Conservation (phyloP, 2,797 vertebrate species). For the Cossypha heuglini region DNA sequence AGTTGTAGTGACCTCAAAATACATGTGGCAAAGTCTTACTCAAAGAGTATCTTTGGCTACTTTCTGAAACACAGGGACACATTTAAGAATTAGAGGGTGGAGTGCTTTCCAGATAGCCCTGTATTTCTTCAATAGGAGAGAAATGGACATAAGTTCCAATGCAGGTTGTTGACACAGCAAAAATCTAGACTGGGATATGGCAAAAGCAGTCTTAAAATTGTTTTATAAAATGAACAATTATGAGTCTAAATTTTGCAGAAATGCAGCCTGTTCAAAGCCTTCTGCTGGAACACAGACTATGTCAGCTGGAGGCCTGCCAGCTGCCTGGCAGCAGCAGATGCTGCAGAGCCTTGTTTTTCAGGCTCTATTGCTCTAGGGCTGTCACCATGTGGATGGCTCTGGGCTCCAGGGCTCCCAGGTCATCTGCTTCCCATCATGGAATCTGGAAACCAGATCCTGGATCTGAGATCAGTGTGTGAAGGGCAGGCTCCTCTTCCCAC, state of each 20-base stretch:
- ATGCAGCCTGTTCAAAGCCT: neutral
- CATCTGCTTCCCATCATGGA: neutral
- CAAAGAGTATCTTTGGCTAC: neutral
- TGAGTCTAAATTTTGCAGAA: neutral
- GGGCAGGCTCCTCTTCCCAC: neutral
- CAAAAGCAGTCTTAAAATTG: neutral
- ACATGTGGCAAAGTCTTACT: neutral
- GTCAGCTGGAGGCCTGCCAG: neutral
- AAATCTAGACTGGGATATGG: neutral
- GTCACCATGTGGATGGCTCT: neutral
- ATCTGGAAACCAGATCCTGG: neutral
- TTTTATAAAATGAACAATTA: neutral
- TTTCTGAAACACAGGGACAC: neutral
- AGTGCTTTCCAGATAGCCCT: neutral
- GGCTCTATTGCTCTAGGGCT: neutral
- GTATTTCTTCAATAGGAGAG: neutral
- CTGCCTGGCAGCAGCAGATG: neutral
- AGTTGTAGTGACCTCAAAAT: neutral
- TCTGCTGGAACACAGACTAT: neutral
- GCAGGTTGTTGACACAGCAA: neutral
- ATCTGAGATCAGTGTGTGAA: neutral
- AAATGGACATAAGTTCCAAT: neutral
- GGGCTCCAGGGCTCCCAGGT: neutral
- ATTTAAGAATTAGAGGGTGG: neutral
- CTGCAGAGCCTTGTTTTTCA: neutral